phyloP scores from a whole-genome alignment of 2,797 vertebrate genomes.

The Phaenicophaeus curvirostris region DNA sequence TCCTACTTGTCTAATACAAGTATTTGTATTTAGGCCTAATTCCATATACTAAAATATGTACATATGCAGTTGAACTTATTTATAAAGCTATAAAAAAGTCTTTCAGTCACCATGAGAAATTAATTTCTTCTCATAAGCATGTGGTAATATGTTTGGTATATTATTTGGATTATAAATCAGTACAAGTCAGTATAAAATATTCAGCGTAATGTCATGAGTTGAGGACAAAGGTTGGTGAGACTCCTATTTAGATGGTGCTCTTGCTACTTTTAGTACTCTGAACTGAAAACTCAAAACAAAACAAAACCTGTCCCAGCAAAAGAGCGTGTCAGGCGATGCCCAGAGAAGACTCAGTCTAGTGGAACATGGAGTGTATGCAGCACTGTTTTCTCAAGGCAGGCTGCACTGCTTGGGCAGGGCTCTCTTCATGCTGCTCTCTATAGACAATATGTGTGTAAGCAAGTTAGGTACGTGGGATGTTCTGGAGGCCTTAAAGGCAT shows the following conservation, averaged over 20 bases:
- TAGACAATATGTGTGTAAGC: fast-evolving
- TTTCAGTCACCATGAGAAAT: not conserved
- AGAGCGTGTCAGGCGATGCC: fast-evolving
- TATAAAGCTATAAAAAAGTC: not conserved
- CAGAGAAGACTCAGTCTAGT: not conserved
- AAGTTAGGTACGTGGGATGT: not conserved
- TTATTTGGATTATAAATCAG: not conserved
- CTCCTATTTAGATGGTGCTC: not conserved
- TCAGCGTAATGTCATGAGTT: not conserved
- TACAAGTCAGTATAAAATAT: not conserved
- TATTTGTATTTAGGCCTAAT: not conserved
- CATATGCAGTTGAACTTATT: not conserved
- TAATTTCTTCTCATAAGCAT: not conserved
- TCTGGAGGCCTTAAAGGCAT: not conserved
- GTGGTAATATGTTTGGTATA: not conserved
- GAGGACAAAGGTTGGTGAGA: not conserved
- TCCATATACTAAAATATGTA: not conserved
- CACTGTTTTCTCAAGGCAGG: not conserved
- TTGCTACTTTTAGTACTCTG: not conserved
- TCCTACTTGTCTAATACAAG: not conserved
- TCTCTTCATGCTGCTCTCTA: not conserved
- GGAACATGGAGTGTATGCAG: not conserved
- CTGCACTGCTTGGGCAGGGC: not conserved
- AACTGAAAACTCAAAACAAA: not conserved
- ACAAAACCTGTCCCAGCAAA: not conserved